These are phyloP conservation scores for Cantharis rustica DNA, from an alignment of 2,888 invertebrate species.

Conservation along the genomic window DNA sequence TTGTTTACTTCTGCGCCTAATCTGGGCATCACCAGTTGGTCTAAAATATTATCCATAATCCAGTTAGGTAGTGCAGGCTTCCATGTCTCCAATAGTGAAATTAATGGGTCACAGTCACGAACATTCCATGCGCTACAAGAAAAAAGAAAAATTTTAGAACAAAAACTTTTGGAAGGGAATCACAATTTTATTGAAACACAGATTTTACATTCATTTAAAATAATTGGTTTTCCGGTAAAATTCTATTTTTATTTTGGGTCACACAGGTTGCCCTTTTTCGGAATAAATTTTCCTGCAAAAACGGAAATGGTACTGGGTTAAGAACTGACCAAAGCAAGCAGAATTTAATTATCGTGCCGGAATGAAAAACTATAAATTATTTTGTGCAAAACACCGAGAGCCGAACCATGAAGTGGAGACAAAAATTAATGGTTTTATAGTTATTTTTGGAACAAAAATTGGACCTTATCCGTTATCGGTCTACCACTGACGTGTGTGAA, in stretches of 20 bases:
- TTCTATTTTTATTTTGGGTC: background rate
- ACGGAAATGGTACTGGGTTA: background rate
- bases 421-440: no score
- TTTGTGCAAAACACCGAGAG: no score
- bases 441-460: no score
- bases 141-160: conserved; percentile 8
- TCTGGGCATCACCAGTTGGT: conserved; percentile 80
- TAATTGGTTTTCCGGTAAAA: background rate
- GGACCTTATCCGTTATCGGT: no score
- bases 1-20: conserved; percentile 75
- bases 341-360: background rate
- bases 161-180: background rate
- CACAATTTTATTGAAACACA: background rate
- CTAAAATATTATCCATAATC: conserved; percentile 81
- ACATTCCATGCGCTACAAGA: conserved; percentile 77
- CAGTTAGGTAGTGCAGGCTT: conserved; percentile 77
- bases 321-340: background rate
- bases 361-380: background rate
- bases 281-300: background rate
- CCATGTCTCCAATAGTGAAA: conserved; percentile 83
- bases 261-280: background rate
- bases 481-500: no score
- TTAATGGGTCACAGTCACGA: conserved; percentile 74
- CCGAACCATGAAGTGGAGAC: no score
- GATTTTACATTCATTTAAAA: background rate